Evolutionary conservation across 2,888 invertebrate species (phyloP).

Genomic region (Dexiosoma caninum): DNA sequence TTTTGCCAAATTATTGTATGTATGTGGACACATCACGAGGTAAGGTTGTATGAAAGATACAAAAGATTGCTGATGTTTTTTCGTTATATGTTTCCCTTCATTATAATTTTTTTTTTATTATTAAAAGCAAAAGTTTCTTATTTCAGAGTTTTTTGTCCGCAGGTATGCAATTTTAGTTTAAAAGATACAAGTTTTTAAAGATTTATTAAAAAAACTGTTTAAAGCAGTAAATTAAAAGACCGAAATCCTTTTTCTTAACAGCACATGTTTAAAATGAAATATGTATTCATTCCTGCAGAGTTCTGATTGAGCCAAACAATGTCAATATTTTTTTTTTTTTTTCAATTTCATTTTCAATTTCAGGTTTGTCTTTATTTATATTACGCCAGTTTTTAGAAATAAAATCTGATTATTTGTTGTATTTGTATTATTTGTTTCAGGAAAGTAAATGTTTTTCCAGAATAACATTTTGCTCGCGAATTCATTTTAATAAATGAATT

Average conservation of each 20-base stretch:
- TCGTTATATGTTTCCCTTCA: not conserved
- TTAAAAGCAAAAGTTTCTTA: conserved; percentile 51
- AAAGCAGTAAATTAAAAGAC: not conserved
- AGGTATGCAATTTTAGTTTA: conserved; percentile 11
- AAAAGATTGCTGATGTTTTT: not conserved
- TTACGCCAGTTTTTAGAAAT: conserved; percentile 13
- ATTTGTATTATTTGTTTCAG: conserved; percentile 21
- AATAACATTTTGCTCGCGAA: conserved; percentile 7
- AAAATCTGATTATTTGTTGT: conserved; percentile 5
- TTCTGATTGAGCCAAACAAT: not conserved
- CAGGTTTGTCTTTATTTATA: conserved; percentile 32
- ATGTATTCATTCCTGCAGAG: not conserved
- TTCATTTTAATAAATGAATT: conserved; percentile 48
- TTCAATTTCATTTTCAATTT: conserved; percentile 41
- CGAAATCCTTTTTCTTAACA: not conserved
- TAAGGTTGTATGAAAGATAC: not conserved
- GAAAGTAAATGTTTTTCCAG: conserved; percentile 2
- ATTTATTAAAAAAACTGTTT: not conserved
- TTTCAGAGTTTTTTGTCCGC: not conserved
- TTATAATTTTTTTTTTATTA: not conserved
- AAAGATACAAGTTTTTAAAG: not conserved
- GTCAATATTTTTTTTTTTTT: not conserved
- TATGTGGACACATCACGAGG: not conserved
- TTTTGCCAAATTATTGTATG: not conserved
- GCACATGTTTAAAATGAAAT: no score